Percentiles rank a stretch among this genome's conserved stretches.
Evolutionary conservation across 2,113 vertebrate species (phyloP).

Genomic region (Tursiops truncatus): DNA sequence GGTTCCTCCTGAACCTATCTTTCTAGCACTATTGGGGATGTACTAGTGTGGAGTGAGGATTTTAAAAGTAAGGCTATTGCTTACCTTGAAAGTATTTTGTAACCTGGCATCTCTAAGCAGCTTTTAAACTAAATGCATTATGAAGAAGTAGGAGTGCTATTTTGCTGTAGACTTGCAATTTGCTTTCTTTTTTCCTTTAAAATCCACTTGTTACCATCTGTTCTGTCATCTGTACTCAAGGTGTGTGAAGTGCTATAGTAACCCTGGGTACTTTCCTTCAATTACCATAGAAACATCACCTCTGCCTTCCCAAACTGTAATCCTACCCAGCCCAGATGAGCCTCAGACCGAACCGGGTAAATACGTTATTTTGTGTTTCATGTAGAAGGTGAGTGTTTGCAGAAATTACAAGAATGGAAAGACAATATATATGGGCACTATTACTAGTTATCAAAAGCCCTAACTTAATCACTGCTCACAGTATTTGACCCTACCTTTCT

Average conservation of each 20-base stretch:
- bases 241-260: background rate
- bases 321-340: slow-evolving; percentile 75
- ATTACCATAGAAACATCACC: slow-evolving; percentile 35
- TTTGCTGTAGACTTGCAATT: background rate
- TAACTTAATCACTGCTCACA: background rate
- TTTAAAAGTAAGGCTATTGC: slow-evolving; percentile 13
- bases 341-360: slow-evolving; percentile 79
- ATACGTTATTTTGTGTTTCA: slow-evolving; percentile 62
- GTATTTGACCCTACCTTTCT: background rate
- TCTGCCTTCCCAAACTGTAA: slow-evolving; percentile 78
- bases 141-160: background rate
- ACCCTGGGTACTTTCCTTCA: background rate
- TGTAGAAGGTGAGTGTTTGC: slow-evolving; percentile 44
- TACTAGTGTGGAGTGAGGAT: background rate
- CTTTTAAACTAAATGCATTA: slow-evolving; percentile 8
- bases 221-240: slow-evolving; percentile 13
- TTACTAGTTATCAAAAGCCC: background rate
- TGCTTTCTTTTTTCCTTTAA: background rate
- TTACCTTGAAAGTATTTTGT: slow-evolving; percentile 29
- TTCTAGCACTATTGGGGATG: background rate
- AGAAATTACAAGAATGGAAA: background rate
- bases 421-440: background rate
- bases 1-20: background rate
- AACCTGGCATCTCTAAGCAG: background rate
- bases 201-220: background rate